Evolutionary conservation across 2,113 vertebrate species (phyloP).

Genomic region (Poecile atricapillus): DNA sequence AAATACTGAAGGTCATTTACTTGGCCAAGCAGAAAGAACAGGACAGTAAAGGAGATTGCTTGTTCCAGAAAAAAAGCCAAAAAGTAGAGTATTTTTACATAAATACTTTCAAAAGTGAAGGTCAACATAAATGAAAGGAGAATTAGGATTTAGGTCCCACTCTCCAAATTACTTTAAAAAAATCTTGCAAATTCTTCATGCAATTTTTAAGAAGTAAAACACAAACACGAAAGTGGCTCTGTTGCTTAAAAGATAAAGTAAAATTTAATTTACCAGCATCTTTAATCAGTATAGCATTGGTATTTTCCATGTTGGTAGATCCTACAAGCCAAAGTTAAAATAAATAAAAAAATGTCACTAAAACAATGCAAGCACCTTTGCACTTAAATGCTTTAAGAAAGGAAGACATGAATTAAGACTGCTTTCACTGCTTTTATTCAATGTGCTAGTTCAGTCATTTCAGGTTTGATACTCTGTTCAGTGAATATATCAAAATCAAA

Average conservation of each 20-base stretch:
- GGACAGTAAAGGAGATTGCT: not conserved
- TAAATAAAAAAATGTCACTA: not conserved
- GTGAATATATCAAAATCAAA: not conserved
- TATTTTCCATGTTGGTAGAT: slow-evolving; percentile 84
- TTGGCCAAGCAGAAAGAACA: not conserved
- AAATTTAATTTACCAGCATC: slow-evolving; percentile 86
- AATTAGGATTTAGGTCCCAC: not conserved
- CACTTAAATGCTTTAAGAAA: not conserved
- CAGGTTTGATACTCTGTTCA: not conserved
- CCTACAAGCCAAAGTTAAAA: slow-evolving; percentile 70
- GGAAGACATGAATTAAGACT: not conserved
- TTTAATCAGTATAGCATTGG: slow-evolving; percentile 90
- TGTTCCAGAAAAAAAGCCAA: not conserved
- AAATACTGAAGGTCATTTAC: not conserved
- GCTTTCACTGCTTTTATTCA: not conserved
- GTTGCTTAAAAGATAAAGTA: not conserved
- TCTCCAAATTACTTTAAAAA: not conserved
- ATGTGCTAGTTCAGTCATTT: not conserved
- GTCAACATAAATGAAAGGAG: not conserved
- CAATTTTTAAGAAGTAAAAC: not conserved
- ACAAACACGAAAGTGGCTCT: not conserved
- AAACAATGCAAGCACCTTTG: not conserved
- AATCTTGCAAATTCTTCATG: not conserved
- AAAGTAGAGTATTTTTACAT: not conserved
- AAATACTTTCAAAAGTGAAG: not conserved